Conservation (phyloP, 2,113 vertebrate species). For the Siniperca knerii region DNA sequence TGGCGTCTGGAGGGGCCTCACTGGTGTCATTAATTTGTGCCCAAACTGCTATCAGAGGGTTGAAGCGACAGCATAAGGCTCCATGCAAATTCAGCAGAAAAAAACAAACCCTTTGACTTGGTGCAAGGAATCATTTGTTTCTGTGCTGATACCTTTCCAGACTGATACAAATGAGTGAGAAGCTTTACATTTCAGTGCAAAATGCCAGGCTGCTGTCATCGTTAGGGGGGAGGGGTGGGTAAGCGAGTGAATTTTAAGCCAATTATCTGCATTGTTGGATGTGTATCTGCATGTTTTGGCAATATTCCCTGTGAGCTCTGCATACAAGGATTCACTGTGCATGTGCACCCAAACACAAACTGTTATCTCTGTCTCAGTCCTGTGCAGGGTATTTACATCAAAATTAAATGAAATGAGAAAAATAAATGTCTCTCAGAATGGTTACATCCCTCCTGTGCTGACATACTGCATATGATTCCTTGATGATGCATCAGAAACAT, state of each 20-base stretch:
- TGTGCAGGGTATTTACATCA: conserved; percentile 52
- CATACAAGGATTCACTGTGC: conserved; percentile 52
- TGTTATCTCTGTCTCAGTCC: conserved; percentile 44
- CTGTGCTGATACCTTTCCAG: conserved; percentile 38
- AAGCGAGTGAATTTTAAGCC: conserved; percentile 56
- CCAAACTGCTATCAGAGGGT: conserved; percentile 68
- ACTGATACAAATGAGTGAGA: conserved; percentile 55
- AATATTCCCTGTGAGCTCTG: conserved; percentile 58
- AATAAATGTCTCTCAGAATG: conserved; percentile 3
- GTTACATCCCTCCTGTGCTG: neutral
- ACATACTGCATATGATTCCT: neutral
- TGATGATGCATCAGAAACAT: neutral
- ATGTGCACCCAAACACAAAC: conserved; percentile 45
- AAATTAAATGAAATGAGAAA: conserved; percentile 41
- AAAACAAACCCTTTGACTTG: conserved; percentile 35
- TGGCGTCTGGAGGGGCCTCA: conserved; percentile 61
- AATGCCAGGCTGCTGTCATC: conserved; percentile 43
- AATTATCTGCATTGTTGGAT: conserved; percentile 71
- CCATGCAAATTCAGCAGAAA: conserved; percentile 64
- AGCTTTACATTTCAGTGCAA: conserved; percentile 50
- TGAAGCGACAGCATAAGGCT: conserved; percentile 57
- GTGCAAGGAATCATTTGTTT: conserved; percentile 59
- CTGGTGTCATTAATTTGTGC: conserved; percentile 78
- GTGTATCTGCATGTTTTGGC: conserved; percentile 67
- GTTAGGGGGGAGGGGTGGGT: neutral